These are phyloP conservation scores for Parazoanthus darwini DNA, from an alignment of 92 coral and sea anemone species.

Conservation along the genomic window DNA sequence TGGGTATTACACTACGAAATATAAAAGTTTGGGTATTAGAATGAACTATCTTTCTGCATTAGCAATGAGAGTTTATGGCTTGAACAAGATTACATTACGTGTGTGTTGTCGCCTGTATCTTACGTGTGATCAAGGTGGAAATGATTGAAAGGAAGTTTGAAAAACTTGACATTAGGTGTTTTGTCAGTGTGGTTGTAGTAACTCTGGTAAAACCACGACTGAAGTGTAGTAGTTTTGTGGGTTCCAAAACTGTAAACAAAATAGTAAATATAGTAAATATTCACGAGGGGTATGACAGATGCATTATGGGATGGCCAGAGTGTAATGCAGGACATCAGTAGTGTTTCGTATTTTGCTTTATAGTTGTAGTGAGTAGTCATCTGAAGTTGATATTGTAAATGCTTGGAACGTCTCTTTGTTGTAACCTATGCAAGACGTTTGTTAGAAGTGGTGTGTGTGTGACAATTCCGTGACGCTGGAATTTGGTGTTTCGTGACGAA, in stretches of 20 bases:
- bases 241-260: too few species aligned
- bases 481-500: conserved; percentile 33
- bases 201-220: not conserved
- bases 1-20: not conserved
- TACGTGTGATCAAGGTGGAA: not conserved
- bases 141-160: not conserved
- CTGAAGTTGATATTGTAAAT: conserved; percentile 33
- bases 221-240: not conserved
- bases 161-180: not conserved
- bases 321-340: not conserved
- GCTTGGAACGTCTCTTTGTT: conserved; percentile 34
- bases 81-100: not conserved
- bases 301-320: conserved; percentile 5
- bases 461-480: conserved; percentile 24
- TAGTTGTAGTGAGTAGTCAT: conserved; percentile 14
- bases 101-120: not conserved
- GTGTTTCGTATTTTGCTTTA: conserved; percentile 23
- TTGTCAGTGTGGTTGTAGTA: not conserved
- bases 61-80: not conserved
- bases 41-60: not conserved
- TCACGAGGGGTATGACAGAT: not conserved
- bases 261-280: not conserved
- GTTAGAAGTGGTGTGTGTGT: conserved; percentile 23
- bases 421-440: conserved; percentile 39
- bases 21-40: not conserved